These are phyloP conservation scores for Callinectes sapidus DNA, from an alignment of 2,888 invertebrate genomes.

Conservation along the genomic window DNA sequence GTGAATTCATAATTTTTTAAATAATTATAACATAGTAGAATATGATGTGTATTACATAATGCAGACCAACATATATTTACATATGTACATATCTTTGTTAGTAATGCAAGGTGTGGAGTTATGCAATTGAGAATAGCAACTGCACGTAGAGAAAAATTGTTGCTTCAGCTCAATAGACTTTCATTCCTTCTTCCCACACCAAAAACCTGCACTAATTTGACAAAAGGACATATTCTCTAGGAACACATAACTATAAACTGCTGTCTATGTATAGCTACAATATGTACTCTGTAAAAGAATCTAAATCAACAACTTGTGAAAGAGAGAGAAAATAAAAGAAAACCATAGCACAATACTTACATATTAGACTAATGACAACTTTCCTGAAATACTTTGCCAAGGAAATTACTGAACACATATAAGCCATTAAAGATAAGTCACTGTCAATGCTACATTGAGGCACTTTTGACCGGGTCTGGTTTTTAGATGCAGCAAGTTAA, in stretches of 20 bases:
- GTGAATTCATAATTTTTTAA: not conserved
- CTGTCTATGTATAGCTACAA: not conserved
- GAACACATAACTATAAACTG: not conserved
- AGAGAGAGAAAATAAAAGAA: not conserved
- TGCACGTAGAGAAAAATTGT: not conserved
- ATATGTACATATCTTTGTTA: not conserved
- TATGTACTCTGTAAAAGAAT: not conserved
- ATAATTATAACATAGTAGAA: not conserved
- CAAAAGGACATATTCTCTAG: not conserved
- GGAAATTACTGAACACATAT: not conserved
- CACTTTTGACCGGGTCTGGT: not conserved
- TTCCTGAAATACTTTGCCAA: constrained; percentile 13
- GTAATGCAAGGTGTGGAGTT: not conserved
- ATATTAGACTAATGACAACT: constrained; percentile 13
- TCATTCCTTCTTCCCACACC: not conserved
- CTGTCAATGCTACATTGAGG: constrained; percentile 8
- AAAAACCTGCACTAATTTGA: not conserved
- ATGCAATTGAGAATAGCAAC: not conserved
- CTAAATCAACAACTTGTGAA: not conserved
- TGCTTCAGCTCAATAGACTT: not conserved
- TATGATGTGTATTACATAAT: not conserved
- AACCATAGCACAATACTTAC: not conserved
- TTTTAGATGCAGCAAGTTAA: constrained; percentile 6
- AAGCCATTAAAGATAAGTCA: not conserved
- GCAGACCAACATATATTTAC: not conserved